Evolutionary conservation across 35 echinoderm and acorn worm genomes (phyloP).

Genomic region (Hemicentrotus pulcherrimus): DNA sequence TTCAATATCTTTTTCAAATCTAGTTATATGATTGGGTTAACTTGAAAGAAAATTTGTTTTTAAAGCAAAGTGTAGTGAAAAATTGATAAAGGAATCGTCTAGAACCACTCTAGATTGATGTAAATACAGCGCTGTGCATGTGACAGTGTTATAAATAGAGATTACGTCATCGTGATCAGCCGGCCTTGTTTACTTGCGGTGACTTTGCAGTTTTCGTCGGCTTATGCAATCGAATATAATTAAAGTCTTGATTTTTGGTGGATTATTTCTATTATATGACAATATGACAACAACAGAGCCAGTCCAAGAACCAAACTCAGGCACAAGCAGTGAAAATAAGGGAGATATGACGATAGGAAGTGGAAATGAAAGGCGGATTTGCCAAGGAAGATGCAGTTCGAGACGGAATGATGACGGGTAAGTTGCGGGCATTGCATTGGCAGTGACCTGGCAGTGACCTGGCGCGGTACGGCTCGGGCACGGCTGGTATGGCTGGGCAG

Average conservation of each 20-base stretch:
- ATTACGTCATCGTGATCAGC: background rate
- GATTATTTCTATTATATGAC: background rate
- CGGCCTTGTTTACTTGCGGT: background rate
- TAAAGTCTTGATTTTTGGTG: background rate
- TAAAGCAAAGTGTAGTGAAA: too few species aligned
- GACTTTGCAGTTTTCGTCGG: background rate
- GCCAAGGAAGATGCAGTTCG: background rate
- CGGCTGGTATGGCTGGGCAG: background rate
- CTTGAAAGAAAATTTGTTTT: too few species aligned
- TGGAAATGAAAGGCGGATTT: background rate
- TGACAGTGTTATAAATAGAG: background rate
- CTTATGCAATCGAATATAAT: background rate
- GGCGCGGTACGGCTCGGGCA: background rate
- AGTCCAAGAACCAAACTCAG: background rate
- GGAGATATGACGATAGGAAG: background rate
- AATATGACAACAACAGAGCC: background rate
- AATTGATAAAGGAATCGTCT: too few species aligned
- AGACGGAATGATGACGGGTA: background rate
- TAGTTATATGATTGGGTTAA: too few species aligned
- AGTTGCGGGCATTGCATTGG: background rate
- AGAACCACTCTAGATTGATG: too few species aligned
- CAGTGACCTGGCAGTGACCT: background rate
- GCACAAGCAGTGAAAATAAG: background rate
- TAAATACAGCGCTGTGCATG: too few species aligned
- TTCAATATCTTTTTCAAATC: too few species aligned